Conservation (phyloP, 2,797 vertebrate species). For the Malurus leucopterus region DNA sequence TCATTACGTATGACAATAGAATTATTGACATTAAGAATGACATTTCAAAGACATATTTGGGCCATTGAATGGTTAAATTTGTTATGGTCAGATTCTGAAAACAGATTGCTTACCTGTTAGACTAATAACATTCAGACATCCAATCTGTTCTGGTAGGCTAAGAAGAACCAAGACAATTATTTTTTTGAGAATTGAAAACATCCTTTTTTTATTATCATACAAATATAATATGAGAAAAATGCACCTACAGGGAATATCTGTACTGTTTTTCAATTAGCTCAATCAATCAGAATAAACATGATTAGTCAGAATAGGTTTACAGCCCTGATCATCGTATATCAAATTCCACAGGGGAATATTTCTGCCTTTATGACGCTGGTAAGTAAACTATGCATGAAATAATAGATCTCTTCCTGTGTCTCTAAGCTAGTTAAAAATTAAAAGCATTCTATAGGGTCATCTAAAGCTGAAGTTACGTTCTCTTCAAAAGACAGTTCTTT, state of each 20-base stretch:
- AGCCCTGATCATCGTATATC: neutral
- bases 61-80: neutral
- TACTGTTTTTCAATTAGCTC: constrained; percentile 59
- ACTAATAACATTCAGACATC: neutral
- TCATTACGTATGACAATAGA: neutral
- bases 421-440: neutral
- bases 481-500: neutral
- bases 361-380: neutral
- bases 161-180: constrained; percentile 18
- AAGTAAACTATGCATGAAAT: constrained; percentile 36
- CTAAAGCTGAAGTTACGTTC: neutral
- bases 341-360: constrained; percentile 5
- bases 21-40: neutral
- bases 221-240: constrained; percentile 56
- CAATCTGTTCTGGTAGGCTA: constrained; percentile 36
- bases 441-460: neutral
- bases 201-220: constrained; percentile 40
- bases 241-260: constrained; percentile 22
- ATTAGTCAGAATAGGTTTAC: constrained; percentile 48
- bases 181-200: constrained; percentile 51
- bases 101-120: constrained; percentile 33
- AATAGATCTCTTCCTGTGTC: neutral
- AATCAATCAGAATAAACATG: constrained; percentile 56
- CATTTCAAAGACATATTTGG: neutral
- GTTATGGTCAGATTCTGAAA: neutral